Evolutionary conservation across 2,888 invertebrate species (phyloP), one percentile per base, ranked within the genome.

Genomic region (Congeria kusceri): DNA sequence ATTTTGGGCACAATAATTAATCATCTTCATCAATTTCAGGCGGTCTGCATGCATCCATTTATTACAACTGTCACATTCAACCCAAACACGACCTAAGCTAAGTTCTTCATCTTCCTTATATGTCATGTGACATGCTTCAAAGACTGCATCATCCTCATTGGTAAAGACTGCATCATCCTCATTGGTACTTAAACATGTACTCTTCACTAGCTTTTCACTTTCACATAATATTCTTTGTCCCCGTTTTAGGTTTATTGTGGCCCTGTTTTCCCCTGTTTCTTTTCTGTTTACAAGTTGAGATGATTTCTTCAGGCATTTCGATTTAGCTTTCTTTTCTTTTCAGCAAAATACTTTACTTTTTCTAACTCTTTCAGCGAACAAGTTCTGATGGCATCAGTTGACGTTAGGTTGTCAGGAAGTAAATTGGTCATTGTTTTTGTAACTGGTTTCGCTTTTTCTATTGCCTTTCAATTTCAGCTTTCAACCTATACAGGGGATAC

Each of bases 1-100:
- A n/a, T n/a, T n/a, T n/a, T n/a, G n/a, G n/a, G n/a, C n/a, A n/a
- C n/a, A n/a, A n/a, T n/a, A n/a, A n/a, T n/a, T n/a, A n/a, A n/a
- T n/a, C n/a, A n/a, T n/a, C n/a, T n/a, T n/a, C n/a, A n/a, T n/a
- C n/a, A n/a, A n/a, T n/a, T n/a, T n/a, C n/a, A n/a, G n/a, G n/a
- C n/a, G n/a, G n/a, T n/a, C n/a, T n/a, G 68, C 7, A 25, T 68
- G 59, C 39, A 68, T 3, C 68, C 68, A 68, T 0, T n/a, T n/a
- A 28, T 59, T 27, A 46, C 68, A 68, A 5, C 11, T 20, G 20
- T 68, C 59, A 68, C 68, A 68, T 28, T 68, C 46, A 0, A 68
- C 28, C 68, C 68, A 68, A 15, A 13, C 3, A 13, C 58, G 13
- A 27, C 18, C 67, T 2, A 39, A 1, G 2, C 46, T 25, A 4